Percentiles rank a stretch among this genome's conserved stretches.
These are phyloP conservation scores for Rhopalosiphum padi DNA, from an alignment of 1,140 invertebrate species.

Conservation along the genomic window DNA sequence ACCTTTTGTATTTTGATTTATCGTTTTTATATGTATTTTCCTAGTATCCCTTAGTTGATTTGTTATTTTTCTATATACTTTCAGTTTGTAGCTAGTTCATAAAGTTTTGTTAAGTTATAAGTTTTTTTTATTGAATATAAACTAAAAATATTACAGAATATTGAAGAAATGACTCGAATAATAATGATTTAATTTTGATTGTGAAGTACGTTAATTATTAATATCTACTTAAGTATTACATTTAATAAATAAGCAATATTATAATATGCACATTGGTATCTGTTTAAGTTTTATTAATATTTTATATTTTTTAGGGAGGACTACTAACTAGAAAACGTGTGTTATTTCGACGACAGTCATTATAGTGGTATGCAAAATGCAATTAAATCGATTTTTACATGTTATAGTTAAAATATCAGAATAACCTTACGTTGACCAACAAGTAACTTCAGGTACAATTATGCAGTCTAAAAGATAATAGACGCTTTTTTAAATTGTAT, in stretches of 20 bases:
- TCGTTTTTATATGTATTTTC: no score
- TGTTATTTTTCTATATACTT: no score
- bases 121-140: no score
- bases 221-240: neutral
- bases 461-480: neutral
- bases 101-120: no score
- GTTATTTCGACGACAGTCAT: neutral
- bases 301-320: neutral
- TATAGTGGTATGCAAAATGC: neutral
- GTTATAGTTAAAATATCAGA: neutral
- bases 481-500: no score
- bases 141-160: no score
- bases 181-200: neutral
- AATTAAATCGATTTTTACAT: neutral
- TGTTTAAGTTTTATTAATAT: neutral
- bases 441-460: neutral
- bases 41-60: no score
- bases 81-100: no score
- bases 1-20: neutral
- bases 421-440: neutral
- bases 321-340: neutral
- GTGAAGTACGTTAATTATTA: neutral
- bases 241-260: neutral
- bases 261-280: neutral
- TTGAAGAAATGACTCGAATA: neutral